These are phyloP conservation scores for Dicranocentrus wangi DNA, from an alignment of 2,888 invertebrate species.

Conservation along the genomic window DNA sequence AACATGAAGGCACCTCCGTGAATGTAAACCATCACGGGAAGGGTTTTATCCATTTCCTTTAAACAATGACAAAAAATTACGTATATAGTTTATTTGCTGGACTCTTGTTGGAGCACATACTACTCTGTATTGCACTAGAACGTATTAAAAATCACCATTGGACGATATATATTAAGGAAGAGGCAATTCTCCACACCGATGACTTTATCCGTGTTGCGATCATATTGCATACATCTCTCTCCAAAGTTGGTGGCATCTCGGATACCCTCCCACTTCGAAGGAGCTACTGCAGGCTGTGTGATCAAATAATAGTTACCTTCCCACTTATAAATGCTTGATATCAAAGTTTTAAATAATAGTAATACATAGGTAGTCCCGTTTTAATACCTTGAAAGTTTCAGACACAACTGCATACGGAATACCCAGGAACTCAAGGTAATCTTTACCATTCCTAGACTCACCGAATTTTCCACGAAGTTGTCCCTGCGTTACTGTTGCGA, in stretches of 20 bases:
- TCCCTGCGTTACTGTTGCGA: slow-evolving; percentile 56
- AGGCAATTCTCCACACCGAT: slow-evolving; percentile 65
- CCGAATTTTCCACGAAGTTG: slow-evolving; percentile 61
- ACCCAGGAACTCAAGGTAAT: slow-evolving; percentile 64
- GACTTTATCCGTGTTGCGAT: slow-evolving; percentile 44
- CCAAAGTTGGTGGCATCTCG: slow-evolving; percentile 65
- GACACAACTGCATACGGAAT: slow-evolving; percentile 62
- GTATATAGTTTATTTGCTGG: too few relatives aligned
- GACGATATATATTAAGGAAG: slow-evolving; percentile 57
- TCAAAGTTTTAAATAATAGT: not conserved
- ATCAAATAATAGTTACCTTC: too few relatives aligned
- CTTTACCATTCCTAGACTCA: slow-evolving; percentile 51
- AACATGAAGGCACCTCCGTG: slow-evolving; percentile 66
- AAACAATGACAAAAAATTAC: not conserved
- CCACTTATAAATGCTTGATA: not conserved
- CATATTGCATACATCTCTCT: slow-evolving; percentile 64
- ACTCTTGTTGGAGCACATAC: too few relatives aligned
- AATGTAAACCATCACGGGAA: slow-evolving; percentile 68
- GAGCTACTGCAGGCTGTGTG: slow-evolving; percentile 64
- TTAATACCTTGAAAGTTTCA: slow-evolving; percentile 59
- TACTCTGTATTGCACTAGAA: too few relatives aligned
- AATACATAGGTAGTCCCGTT: too few relatives aligned
- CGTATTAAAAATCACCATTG: not conserved
- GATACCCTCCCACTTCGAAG: slow-evolving; percentile 67
- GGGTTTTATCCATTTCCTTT: slow-evolving; percentile 56